A percentile compares a stretch with the other conserved stretches of the same genome.
Conservation (phyloP, 2,888 invertebrate genomes). For the Melangyna quadrimaculata region DNA sequence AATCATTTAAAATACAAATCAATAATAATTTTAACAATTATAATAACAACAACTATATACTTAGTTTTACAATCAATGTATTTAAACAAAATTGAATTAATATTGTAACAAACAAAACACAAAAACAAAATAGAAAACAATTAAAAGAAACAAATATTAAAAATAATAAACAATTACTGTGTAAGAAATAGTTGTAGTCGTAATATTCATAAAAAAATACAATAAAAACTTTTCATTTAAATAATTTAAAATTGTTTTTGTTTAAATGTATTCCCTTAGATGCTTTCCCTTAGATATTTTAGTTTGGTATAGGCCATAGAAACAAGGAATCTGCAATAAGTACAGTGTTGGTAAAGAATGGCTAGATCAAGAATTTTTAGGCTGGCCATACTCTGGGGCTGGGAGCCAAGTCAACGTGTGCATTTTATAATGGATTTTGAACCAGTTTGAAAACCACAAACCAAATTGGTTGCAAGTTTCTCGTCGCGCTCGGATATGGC, state of each 20-base stretch:
- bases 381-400: no score
- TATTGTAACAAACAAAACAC: not conserved
- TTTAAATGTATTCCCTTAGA: not conserved
- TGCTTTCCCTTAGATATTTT: not conserved
- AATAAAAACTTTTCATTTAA: constrained; percentile 67
- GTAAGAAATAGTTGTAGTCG: constrained; percentile 64
- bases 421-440: no score
- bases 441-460: no score
- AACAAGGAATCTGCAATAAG: no score
- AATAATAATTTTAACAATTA: constrained; percentile 61
- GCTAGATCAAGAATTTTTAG: no score
- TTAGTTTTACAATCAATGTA: constrained; percentile 67
- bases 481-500: no score
- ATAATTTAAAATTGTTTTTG: constrained; percentile 13
- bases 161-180: constrained; percentile 51
- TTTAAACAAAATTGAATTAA: constrained; percentile 36
- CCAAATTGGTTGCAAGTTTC: no score
- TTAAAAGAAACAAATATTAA: constrained; percentile 10
- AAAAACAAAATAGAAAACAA: not conserved
- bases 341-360: no score
- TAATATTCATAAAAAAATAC: constrained; percentile 44
- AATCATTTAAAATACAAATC: constrained; percentile 25
- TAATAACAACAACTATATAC: constrained; percentile 15
- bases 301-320: no score
- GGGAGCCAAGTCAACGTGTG: no score